phyloP scores from a whole-genome alignment of 2,113 vertebrate genomes.

The Pedetes capensis region DNA sequence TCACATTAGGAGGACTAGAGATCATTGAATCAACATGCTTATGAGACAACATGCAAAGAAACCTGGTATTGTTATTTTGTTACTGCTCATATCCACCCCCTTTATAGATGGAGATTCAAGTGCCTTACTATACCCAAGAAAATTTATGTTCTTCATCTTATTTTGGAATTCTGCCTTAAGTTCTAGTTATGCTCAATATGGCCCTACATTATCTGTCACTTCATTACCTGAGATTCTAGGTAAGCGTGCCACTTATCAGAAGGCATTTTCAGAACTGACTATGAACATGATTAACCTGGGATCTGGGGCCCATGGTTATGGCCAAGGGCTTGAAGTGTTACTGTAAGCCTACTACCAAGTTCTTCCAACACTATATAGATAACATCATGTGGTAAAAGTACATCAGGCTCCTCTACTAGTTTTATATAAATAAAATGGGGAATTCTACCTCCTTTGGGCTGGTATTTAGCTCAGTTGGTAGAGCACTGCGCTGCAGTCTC shows the following conservation, averaged over 20 bases:
- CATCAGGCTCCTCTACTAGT: neutral
- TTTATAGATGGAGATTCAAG: neutral
- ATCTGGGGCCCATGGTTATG: neutral
- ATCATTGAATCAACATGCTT: neutral
- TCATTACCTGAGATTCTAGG: neutral
- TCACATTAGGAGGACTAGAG: neutral
- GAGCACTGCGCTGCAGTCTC: too few relatives aligned
- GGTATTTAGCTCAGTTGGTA: too few relatives aligned
- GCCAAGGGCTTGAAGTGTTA: neutral
- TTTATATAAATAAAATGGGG: neutral
- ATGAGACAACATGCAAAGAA: neutral
- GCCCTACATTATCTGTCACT: neutral
- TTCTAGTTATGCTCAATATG: neutral
- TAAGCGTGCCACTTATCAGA: neutral
- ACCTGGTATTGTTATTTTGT: neutral
- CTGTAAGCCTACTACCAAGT: neutral
- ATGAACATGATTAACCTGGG: conserved; percentile 3
- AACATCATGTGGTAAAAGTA: neutral
- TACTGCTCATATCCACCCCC: neutral
- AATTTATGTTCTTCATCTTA: neutral
- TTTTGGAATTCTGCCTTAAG: neutral
- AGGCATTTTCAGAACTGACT: conserved; percentile 4
- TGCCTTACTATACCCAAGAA: neutral
- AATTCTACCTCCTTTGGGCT: neutral
- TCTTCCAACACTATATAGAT: neutral